Conservation (phyloP, 2,113 vertebrate species). For the Xiphias gladius region DNA sequence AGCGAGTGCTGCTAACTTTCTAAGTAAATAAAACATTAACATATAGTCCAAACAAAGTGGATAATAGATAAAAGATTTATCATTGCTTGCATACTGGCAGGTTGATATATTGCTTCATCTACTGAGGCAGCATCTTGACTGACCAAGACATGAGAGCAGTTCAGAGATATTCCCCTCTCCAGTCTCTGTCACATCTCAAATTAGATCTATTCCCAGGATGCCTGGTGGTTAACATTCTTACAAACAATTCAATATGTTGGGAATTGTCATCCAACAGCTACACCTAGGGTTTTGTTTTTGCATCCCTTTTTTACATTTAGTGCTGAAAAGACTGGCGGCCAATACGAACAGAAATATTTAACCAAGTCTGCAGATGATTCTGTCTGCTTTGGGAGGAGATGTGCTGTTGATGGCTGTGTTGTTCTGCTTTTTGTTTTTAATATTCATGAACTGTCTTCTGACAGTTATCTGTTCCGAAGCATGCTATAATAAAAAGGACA, state of each 20-base stretch:
- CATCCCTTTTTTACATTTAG: background rate
- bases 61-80: background rate
- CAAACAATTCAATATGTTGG: background rate
- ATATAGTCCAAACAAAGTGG: background rate
- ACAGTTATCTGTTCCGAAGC: background rate
- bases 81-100: background rate
- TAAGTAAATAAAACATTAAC: background rate
- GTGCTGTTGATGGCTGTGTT: background rate
- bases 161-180: background rate
- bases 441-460: background rate
- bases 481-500: background rate
- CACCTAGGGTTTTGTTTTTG: background rate
- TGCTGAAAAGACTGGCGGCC: background rate
- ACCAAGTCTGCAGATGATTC: background rate
- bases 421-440: conserved; percentile 4
- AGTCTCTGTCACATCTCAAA: conserved; percentile 2
- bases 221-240: background rate
- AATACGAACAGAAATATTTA: background rate
- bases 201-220: background rate
- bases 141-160: background rate
- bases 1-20: background rate
- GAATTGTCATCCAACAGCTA: background rate
- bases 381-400: background rate
- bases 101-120: background rate
- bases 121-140: background rate